Evolutionary conservation across 2,888 invertebrate species (phyloP).

Genomic region (Ophion obscuratus): DNA sequence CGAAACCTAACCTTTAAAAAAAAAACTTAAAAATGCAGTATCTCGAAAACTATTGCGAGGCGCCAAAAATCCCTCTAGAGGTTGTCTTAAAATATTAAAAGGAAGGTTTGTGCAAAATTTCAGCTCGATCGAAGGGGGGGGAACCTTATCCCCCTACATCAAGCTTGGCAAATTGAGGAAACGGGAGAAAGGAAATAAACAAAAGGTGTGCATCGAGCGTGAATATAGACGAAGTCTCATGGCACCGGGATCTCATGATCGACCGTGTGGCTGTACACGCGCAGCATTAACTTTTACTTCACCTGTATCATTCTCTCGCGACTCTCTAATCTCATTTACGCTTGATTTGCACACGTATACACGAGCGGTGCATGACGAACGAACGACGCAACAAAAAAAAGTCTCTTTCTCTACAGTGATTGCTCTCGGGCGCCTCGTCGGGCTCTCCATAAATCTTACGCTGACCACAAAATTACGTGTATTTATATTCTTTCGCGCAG

Average conservation of each 20-base stretch:
- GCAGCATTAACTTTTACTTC: slow-evolving; percentile 78
- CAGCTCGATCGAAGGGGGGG: too few species aligned
- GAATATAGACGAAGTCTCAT: slow-evolving; percentile 30
- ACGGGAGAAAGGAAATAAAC: slow-evolving; percentile 14
- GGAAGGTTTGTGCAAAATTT: too few species aligned
- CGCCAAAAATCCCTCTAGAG: too few species aligned
- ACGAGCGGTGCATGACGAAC: slow-evolving; percentile 37
- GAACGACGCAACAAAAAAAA: slow-evolving; percentile 35
- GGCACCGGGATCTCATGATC: slow-evolving; percentile 38
- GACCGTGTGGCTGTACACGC: slow-evolving; percentile 20
- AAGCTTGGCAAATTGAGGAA: slow-evolving; percentile 9
- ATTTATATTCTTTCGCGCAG: neutral
- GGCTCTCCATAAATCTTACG: neutral
- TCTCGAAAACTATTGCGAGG: too few species aligned
- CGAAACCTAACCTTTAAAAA: too few species aligned
- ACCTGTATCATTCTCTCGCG: slow-evolving; percentile 68
- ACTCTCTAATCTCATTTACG: slow-evolving; percentile 29
- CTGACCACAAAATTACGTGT: neutral
- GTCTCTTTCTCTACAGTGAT: neutral
- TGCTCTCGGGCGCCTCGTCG: neutral
- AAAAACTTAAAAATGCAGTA: too few species aligned
- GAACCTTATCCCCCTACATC: neutral
- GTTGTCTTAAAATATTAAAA: too few species aligned
- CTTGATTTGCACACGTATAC: neutral
- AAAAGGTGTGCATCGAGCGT: slow-evolving; percentile 34